Conservation (phyloP, 1,140 invertebrate genomes). For the Branchinecta lindahli region DNA sequence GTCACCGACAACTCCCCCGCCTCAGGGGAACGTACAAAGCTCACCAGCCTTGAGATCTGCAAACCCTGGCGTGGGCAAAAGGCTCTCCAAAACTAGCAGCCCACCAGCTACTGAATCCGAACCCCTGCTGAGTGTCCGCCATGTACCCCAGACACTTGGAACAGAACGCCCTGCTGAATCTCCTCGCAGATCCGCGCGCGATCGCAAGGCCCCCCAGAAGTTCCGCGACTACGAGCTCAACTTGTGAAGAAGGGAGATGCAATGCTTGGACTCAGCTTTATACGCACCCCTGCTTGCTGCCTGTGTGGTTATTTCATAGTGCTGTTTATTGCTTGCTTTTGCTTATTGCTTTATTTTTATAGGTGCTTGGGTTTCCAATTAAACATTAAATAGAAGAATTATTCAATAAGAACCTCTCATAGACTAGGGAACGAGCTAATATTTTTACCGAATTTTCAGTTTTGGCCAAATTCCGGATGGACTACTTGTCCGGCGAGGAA, state of each 20-base stretch:
- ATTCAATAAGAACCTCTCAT: no score
- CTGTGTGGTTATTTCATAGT: constrained; percentile 5
- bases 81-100: constrained; percentile 7
- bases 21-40: background rate
- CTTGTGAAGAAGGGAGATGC: constrained; percentile 4
- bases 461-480: no score
- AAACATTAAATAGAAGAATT: constrained; percentile 6
- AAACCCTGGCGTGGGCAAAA: constrained; percentile 4
- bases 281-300: constrained; percentile 3
- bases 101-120: constrained; percentile 4
- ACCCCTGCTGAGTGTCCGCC: constrained; percentile 3
- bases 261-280: background rate
- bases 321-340: constrained; percentile 2
- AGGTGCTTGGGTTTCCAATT: constrained; percentile 8
- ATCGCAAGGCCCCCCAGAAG: constrained; percentile 7
- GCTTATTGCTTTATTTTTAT: no score
- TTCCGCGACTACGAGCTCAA: constrained; percentile 8
- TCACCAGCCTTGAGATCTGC: constrained; percentile 7
- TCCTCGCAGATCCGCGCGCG: constrained; percentile 7
- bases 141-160: constrained; percentile 7
- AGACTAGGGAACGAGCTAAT: no score
- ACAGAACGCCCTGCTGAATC: constrained; percentile 7
- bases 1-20: no score
- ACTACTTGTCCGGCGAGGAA: no score
- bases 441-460: no score